These are phyloP conservation scores for Anthophora plumipes DNA, from an alignment of 2,888 invertebrate species.

Conservation along the genomic window DNA sequence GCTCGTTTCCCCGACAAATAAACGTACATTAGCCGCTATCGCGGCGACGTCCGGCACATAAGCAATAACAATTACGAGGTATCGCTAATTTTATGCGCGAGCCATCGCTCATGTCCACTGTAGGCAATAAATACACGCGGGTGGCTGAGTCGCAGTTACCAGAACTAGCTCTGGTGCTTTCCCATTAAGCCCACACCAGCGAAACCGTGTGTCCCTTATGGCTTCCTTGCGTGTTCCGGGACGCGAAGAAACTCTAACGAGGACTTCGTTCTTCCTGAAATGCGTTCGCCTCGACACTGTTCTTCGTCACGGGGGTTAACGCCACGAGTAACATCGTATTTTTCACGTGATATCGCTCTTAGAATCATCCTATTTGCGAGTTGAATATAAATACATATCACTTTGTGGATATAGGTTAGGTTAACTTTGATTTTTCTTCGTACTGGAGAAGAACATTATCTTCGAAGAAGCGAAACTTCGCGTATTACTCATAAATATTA, in stretches of 20 bases:
- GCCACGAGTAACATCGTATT: conserved; percentile 25
- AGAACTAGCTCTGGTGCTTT: conserved; percentile 79
- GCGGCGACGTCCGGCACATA: conserved; percentile 68
- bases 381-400: not conserved
- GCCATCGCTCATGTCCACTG: conserved; percentile 77
- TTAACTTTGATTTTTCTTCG: too few relatives aligned
- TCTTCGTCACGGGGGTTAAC: conserved; percentile 36
- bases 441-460: too few relatives aligned
- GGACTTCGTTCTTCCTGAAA: conserved; percentile 25
- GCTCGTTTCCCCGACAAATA: conserved; percentile 53
- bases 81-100: conserved; percentile 80
- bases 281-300: conserved; percentile 22
- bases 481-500: too few relatives aligned
- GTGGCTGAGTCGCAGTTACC: conserved; percentile 68
- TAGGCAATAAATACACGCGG: conserved; percentile 74
- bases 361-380: not conserved
- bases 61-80: conserved; percentile 81
- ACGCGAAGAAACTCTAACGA: conserved; percentile 31
- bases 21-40: conserved; percentile 66
- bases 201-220: conserved; percentile 79
- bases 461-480: too few relatives aligned
- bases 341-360: not conserved
- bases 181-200: conserved; percentile 79
- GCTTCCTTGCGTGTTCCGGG: conserved; percentile 24
- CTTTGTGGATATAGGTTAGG: too few relatives aligned